These are phyloP conservation scores for Tolypeutes matacus DNA, from an alignment of 2,797 vertebrate genomes.

Conservation along the genomic window DNA sequence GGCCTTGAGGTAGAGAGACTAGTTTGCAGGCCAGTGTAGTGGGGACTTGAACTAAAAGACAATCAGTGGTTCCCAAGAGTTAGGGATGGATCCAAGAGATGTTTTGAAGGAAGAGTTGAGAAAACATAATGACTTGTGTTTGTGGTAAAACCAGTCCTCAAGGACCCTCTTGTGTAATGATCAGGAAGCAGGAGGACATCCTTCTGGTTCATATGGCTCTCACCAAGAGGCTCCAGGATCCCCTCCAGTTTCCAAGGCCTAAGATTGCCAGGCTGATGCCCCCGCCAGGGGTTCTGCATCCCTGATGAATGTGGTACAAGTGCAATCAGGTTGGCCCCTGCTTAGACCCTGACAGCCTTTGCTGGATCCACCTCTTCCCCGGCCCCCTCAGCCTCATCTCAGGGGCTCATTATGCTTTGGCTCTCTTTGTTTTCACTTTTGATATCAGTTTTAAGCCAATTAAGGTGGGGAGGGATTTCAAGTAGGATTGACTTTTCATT, in stretches of 20 bases:
- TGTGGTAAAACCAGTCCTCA: not conserved
- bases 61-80: not conserved
- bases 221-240: not conserved
- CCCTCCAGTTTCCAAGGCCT: not conserved
- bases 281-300: not conserved
- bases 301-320: not conserved
- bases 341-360: not conserved
- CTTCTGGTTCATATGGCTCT: not conserved
- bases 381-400: not conserved
- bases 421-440: not conserved
- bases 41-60: not conserved
- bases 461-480: constrained; percentile 42
- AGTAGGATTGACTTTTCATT: not conserved
- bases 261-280: not conserved
- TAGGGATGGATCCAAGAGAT: not conserved
- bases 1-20: not conserved
- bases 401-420: not conserved
- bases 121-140: not conserved
- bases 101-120: not conserved
- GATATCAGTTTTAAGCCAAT: constrained; percentile 55
- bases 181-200: not conserved
- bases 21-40: not conserved
- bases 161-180: not conserved
- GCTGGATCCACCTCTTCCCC: not conserved
- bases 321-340: not conserved